Evolutionary conservation across 2,888 invertebrate genomes (phyloP), one percentile per base, ranked within the genome.

Genomic region (Nephrotoma guestfalica): DNA sequence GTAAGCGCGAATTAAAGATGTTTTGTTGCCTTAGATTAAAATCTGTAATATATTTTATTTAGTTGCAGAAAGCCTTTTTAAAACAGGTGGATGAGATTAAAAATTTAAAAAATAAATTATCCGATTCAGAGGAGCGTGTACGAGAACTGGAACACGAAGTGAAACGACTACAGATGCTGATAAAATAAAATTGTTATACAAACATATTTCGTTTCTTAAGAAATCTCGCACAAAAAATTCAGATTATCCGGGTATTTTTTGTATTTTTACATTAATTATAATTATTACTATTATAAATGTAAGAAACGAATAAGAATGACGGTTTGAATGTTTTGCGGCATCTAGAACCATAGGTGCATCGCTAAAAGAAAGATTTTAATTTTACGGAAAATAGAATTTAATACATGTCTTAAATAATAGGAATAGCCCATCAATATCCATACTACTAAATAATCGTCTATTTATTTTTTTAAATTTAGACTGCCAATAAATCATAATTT

Each of bases 121-220:
- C 94, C 30, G 94, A 95, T 90, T 96, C 96, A 89, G 97, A 97
- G 90, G 93, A 95, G 88, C 93, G 96, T 85, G 95, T 97, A 30
- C 94, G 95, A 87, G 97, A 97, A 89, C 92, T 97, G 41, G 97
- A 97, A 90, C 95, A 95, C 86, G 94, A 96, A 89, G 91, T 96
- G 9, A 93, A 94, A 57, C 87, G 87, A 83, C 86, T 88, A 45
- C 87, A 88, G 83, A 84, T 86, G 15, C 83, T 83, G 4, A 85
- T 84, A 40, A 86, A 86, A 86, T 40, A 85, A 85, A 84, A 41
- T 1, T 41, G n/a, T 9, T 4, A 43, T 11, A 43, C 1, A 43
- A 9, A 43, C 1, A 4, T 30, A 71, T 30, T 71, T 30, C 71
- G 30, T 71, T 71, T 30, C 9, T 71, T 30, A 30, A 71, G 30